Evolutionary conservation across 2,888 invertebrate species (phyloP), one percentile per base, ranked within the genome.

Genomic region (Atrina japonica): DNA sequence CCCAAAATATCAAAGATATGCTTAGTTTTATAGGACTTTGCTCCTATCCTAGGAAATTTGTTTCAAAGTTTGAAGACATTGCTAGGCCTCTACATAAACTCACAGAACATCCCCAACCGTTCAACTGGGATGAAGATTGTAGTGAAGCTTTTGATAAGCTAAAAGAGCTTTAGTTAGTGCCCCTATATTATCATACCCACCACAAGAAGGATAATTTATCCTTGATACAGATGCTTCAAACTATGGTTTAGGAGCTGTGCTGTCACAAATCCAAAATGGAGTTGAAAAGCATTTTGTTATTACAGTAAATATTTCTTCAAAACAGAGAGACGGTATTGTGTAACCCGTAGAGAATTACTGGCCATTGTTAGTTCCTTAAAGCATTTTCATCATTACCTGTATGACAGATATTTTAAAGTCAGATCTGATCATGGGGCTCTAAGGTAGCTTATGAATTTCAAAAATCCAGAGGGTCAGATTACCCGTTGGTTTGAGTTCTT

Each of bases 371-470:
- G 21, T 7, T 23, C 25, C 16, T 29, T 63, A 3, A 59, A 52
- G 40, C 35, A 60, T 21, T 67, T 67, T 29, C 59, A 60, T 21
- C 74, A 74, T 58, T 77, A 72, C 40, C 41, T 77, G 11, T 76
- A 77, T 68, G 76, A 74, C 11, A 11, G 21, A 41, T 30, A 56
- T n/a, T 74, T 80, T 52, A 47, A 40, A 16, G 66, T 70, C 3
- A 60, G 77, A 47, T 68, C 53, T 50, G 73, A 77, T 55, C 75
- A 75, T 66, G 70, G 66, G 11, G n/a, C 60, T 43, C 29, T 73
- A 14, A 41, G 64, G 14, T 77, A 70, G 74, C 52, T 75, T 1
- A 23, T 63, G 11, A 69, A 67, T 35, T 66, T 75, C 30, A 75
- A 68, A 55, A 69, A 49, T 7, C 61, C 58, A 7, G 72, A 72